Base-by-base conservation (phyloP, 1,140 invertebrate genomes). In the Sinonovacula constricta region DNA sequence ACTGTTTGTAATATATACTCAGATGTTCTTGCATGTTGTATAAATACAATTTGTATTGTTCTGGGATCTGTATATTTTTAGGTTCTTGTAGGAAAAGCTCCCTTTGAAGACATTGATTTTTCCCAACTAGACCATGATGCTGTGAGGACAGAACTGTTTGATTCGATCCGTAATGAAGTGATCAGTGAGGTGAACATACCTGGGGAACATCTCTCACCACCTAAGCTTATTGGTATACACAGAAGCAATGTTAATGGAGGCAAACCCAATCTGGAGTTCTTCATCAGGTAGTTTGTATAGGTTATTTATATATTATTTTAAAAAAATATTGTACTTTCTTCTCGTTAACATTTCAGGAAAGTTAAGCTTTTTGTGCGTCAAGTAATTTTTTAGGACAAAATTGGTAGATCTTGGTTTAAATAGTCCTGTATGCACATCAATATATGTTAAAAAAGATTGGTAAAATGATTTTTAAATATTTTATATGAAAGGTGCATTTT, bases 131-230 rank as follows among this genome's bases (percentile, higher is more conserved):
- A 66, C 30, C 51, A 82, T 36, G 67, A 78, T 14, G 81, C 66
- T 39, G 85, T 91, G n/a, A 74, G 85, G 14, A 53, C 84, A 45
- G 91, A 92, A 84, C 84, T 91, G 51, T 92, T 90, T 86, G 68
- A 87, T 59, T 92, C 91, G 2, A 87, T 90, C 26, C 39, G 89
- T 1, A 68, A 86, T 66, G 91, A 92, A 81, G 81, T 91, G 5
- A 78, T 81, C 56, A 90, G 91, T 85, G 91, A 91, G 84, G 87
- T 91, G 0, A 91, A 91, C 72, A 85, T 91, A 69, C 87, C 89
- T 45, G 7, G 15, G 26, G 22, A 67, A 10, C 65, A 34, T 39
- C 74, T 91, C 1, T 79, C 80, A 12, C 66, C 80, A 14, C 89
- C 90, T 39, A n/a, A 84, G 22, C 59, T 91, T 12, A 71, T 91